Evolutionary conservation across 2,888 invertebrate genomes (phyloP).

Genomic region (Limenitis camilla): DNA sequence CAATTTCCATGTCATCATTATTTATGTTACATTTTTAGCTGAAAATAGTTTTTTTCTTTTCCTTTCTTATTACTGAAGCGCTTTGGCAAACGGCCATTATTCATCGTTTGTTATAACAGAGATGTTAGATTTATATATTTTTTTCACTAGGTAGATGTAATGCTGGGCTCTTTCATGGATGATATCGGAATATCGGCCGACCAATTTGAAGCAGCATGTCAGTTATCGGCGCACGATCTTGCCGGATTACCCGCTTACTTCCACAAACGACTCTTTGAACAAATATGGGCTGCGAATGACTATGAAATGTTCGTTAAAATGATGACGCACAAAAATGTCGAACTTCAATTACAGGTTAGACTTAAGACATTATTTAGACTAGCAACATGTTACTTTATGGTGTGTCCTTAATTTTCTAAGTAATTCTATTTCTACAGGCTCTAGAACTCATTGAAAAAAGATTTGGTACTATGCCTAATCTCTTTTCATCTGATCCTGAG

Average conservation of each 20-base stretch:
- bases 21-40: too few relatives aligned
- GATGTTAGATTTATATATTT: background rate
- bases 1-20: too few relatives aligned
- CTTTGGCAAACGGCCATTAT: background rate
- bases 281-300: constrained; percentile 96
- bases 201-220: constrained; percentile 89
- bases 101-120: background rate
- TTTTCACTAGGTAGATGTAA: constrained; percentile 81
- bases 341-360: constrained; percentile 82
- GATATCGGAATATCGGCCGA: constrained; percentile 91
- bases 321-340: constrained; percentile 95
- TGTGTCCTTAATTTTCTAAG: background rate
- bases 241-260: constrained; percentile 74
- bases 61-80: background rate
- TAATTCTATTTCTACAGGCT: constrained; percentile 75
- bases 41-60: too few relatives aligned
- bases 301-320: constrained; percentile 90
- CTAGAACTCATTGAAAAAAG: constrained; percentile 87
- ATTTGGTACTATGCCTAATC: constrained; percentile 79
- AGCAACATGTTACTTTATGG: background rate
- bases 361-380: background rate
- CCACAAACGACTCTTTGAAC: constrained; percentile 77
- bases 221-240: constrained; percentile 58
- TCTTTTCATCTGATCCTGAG: constrained; percentile 70
- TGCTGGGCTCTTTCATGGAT: constrained; percentile 94